Conservation (phyloP, 2,888 invertebrate species). For the Liposcelis brunnea region DNA sequence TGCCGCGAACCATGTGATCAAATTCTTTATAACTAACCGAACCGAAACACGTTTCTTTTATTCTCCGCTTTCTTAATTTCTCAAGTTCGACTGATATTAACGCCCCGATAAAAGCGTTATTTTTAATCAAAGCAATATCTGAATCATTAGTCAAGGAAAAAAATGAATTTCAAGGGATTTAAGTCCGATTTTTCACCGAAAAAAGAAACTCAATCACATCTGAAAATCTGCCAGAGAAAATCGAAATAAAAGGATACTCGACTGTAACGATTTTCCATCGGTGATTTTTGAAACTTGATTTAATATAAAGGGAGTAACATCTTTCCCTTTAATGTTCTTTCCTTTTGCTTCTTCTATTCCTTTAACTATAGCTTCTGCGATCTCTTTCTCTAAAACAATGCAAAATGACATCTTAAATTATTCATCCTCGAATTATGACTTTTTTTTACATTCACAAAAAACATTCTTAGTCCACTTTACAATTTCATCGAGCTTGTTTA, state of each 20-base stretch:
- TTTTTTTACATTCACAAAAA: background rate
- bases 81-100: conserved; percentile 51
- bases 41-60: conserved; percentile 2
- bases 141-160: conserved; percentile 16
- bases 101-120: conserved; percentile 75
- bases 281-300: conserved; percentile 62
- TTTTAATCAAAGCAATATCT: conserved; percentile 84
- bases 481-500: conserved; percentile 1
- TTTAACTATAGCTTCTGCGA: conserved; percentile 49
- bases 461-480: background rate
- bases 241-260: conserved; percentile 58
- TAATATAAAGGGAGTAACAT: conserved; percentile 84
- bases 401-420: too few relatives aligned
- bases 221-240: too few relatives aligned
- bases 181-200: too few relatives aligned
- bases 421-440: background rate
- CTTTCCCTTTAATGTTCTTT: conserved; percentile 56
- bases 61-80: conserved; percentile 12
- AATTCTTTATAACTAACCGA: background rate
- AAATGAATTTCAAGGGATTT: conserved; percentile 24
- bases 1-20: too few relatives aligned
- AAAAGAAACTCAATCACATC: too few relatives aligned
- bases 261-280: conserved; percentile 56
- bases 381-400: conserved; percentile 28
- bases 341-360: conserved; percentile 45